Percentiles rank a stretch among this genome's conserved stretches.
These are phyloP conservation scores for Thymallus thymallus DNA, from an alignment of 2,113 vertebrate species.

Conservation along the genomic window DNA sequence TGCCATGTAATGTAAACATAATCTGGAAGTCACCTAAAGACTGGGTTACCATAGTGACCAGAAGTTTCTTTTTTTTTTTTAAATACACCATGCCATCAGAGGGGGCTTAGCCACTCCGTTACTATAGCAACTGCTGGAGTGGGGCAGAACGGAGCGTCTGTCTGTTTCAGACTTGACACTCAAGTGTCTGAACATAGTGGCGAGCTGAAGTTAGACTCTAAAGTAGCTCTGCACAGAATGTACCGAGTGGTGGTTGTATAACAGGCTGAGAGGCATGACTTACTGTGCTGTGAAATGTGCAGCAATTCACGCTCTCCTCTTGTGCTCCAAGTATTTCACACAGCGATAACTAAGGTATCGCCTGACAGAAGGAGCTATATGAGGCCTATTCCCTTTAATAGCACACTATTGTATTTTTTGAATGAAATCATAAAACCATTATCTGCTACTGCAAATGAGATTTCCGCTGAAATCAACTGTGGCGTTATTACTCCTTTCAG, in stretches of 20 bases:
- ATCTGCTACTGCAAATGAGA: not conserved
- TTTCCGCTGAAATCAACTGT: slow-evolving; percentile 34
- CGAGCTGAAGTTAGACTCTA: not conserved
- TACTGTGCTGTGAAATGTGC: too few relatives aligned
- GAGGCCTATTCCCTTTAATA: not conserved
- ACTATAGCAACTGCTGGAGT: slow-evolving; percentile 60
- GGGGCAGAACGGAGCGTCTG: not conserved
- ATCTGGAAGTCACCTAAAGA: slow-evolving; percentile 40
- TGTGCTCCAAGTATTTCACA: not conserved
- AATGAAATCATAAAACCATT: not conserved
- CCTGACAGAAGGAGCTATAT: not conserved
- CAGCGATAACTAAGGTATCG: not conserved
- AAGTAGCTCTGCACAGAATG: too few relatives aligned
- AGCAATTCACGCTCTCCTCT: too few relatives aligned
- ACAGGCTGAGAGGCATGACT: too few relatives aligned
- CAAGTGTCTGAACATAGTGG: too few relatives aligned
- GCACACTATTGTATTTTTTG: slow-evolving; percentile 17
- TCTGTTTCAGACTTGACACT: not conserved
- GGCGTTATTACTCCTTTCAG: slow-evolving; percentile 50
- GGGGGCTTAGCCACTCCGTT: slow-evolving; percentile 48
- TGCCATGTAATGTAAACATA: slow-evolving; percentile 33
- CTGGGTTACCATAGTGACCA: slow-evolving; percentile 61
- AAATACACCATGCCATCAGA: slow-evolving; percentile 23
- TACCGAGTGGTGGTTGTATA: too few relatives aligned
- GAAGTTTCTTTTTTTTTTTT: slow-evolving; percentile 4